phyloP scores from a whole-genome alignment of 2,797 vertebrate species.

The Setipinna tenuifilis region DNA sequence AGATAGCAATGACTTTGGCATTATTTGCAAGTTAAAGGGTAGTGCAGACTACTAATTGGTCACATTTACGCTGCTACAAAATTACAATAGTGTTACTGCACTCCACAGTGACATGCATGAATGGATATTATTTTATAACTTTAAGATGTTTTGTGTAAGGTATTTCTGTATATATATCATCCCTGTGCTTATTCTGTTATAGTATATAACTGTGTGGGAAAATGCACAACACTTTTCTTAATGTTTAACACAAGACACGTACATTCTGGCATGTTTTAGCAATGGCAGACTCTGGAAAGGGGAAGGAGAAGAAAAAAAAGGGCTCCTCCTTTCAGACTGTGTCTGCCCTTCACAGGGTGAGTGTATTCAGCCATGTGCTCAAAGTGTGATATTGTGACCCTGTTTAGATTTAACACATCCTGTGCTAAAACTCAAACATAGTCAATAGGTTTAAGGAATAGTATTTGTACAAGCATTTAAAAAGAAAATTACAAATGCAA shows the following conservation, averaged over 20 bases:
- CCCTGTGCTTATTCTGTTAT: too few species aligned
- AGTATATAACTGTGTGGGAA: not conserved
- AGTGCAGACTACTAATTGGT: too few species aligned
- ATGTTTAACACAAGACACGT: not conserved
- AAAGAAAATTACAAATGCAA: too few species aligned
- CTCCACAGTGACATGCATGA: not conserved
- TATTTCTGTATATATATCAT: too few species aligned
- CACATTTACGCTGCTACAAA: too few species aligned
- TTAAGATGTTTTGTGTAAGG: not conserved
- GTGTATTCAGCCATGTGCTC: not conserved
- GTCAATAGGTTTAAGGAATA: too few species aligned
- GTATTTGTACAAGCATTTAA: too few species aligned
- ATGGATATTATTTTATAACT: not conserved
- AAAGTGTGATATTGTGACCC: too few species aligned
- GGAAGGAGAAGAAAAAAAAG: conserved; percentile 76
- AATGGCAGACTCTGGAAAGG: not conserved
- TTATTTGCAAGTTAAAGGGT: too few species aligned
- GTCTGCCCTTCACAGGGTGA: conserved; percentile 78
- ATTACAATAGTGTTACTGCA: too few species aligned
- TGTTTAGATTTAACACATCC: not conserved
- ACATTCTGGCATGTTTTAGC: not conserved
- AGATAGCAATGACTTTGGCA: too few species aligned
- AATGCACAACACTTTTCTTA: not conserved
- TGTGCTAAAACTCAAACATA: not conserved
- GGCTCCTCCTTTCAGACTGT: conserved; percentile 81